These are phyloP conservation scores for Chelon auratus DNA, from an alignment of 2,797 vertebrate species.

Conservation along the genomic window DNA sequence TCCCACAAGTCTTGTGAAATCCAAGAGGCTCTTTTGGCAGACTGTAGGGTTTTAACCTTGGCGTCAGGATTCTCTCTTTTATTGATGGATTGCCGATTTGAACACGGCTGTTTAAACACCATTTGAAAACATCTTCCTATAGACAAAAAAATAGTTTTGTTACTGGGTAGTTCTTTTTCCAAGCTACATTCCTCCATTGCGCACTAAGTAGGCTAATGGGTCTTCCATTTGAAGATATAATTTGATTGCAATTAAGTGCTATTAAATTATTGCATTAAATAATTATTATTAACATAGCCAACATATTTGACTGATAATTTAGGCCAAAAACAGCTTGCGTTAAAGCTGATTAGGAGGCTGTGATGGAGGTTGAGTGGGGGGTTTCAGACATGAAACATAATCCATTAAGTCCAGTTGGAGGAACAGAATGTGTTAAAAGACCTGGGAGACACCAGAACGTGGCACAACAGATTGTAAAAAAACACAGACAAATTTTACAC, in stretches of 20 bases:
- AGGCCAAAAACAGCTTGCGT: too few relatives aligned
- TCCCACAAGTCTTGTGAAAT: slow-evolving; percentile 78
- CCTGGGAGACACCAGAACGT: too few relatives aligned
- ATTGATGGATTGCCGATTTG: slow-evolving; percentile 50
- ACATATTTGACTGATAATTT: background rate
- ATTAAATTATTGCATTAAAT: slow-evolving; percentile 8
- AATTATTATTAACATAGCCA: background rate
- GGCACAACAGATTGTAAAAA: too few relatives aligned
- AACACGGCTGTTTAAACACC: slow-evolving; percentile 40
- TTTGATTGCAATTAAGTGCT: slow-evolving; percentile 15
- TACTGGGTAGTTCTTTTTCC: slow-evolving; percentile 12
- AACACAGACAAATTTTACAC: too few relatives aligned
- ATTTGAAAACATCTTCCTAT: slow-evolving; percentile 19
- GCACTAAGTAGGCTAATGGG: background rate
- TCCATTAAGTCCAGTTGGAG: too few relatives aligned
- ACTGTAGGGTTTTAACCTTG: slow-evolving; percentile 62
- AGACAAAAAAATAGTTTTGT: slow-evolving; percentile 27
- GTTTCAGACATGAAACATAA: too few relatives aligned
- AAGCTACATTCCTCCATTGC: slow-evolving; percentile 12
- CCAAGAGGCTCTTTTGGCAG: slow-evolving; percentile 67
- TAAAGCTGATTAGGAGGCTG: too few relatives aligned
- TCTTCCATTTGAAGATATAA: slow-evolving; percentile 12
- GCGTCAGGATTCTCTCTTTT: slow-evolving; percentile 63
- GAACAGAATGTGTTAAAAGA: too few relatives aligned
- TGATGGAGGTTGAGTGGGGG: too few relatives aligned